Percentiles rank a stretch among this genome's conserved stretches.
Conservation (phyloP, 1,140 invertebrate genomes). For the Sitophilus oryzae region DNA sequence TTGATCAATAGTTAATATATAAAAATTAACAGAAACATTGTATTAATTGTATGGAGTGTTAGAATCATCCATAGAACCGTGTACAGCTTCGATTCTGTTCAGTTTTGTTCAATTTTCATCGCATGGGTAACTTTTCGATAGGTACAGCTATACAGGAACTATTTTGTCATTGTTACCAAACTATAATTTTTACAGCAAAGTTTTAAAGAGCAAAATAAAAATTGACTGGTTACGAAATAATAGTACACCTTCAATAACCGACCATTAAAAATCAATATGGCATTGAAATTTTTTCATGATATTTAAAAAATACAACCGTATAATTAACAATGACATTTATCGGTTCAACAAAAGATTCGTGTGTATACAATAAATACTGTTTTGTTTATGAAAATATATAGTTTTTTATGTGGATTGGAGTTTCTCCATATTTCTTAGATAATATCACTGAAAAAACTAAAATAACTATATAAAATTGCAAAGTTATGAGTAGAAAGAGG, state of each 20-base stretch:
- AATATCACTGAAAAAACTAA: too few relatives aligned
- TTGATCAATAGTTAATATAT: too few relatives aligned
- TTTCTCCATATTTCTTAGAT: too few relatives aligned
- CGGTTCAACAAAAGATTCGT: constrained; percentile 6
- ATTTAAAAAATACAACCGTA: constrained; percentile 11
- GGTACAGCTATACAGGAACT: background rate
- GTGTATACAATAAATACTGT: too few relatives aligned
- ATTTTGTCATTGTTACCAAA: background rate
- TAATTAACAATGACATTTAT: constrained; percentile 17
- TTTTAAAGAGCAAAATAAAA: constrained; percentile 13
- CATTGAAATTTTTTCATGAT: constrained; percentile 19
- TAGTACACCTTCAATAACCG: constrained; percentile 13
- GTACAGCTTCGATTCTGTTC: background rate
- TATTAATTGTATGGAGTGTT: too few relatives aligned
- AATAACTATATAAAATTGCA: too few relatives aligned
- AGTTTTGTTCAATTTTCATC: background rate
- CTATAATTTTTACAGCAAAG: constrained; percentile 8
- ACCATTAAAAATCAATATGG: constrained; percentile 20
- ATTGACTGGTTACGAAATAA: constrained; percentile 9
- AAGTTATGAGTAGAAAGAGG: too few relatives aligned
- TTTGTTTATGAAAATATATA: too few relatives aligned
- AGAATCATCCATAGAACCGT: too few relatives aligned
- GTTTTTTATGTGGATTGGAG: too few relatives aligned
- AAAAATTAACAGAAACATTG: too few relatives aligned
- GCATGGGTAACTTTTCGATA: background rate